These are phyloP conservation scores for Mus musculus DNA, from an alignment of 2,113 vertebrate genomes.

Conservation along the genomic window GRCm39 chr6:77613501-77614000, in stretches of 20 bases:
- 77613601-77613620: background rate
- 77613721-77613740: conserved; percentile 97
- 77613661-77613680: background rate
- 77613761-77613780: conserved; percentile 97
- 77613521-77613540: background rate
- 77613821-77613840: conserved; percentile 98
- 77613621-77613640: background rate
- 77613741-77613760: conserved; percentile 97
- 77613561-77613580: background rate
- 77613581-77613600: background rate
- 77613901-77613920: conserved; percentile 98
- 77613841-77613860: conserved; percentile 96
- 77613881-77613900: conserved; percentile 98
- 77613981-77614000: background rate
- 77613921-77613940: conserved; percentile 99
- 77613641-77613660: background rate
- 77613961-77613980: conserved; percentile 87
- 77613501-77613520: background rate
- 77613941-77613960: conserved; percentile 98
- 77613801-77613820: conserved; percentile 99
- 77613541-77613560: background rate
- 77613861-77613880: conserved; percentile 98
- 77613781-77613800: conserved; percentile 96
- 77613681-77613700: conserved; percentile 91
- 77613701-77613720: conserved; percentile 98